Evolutionary conservation across 2,888 invertebrate species (phyloP), one percentile per base, ranked within the genome.

Genomic region (Drosophila prostipennis): DNA sequence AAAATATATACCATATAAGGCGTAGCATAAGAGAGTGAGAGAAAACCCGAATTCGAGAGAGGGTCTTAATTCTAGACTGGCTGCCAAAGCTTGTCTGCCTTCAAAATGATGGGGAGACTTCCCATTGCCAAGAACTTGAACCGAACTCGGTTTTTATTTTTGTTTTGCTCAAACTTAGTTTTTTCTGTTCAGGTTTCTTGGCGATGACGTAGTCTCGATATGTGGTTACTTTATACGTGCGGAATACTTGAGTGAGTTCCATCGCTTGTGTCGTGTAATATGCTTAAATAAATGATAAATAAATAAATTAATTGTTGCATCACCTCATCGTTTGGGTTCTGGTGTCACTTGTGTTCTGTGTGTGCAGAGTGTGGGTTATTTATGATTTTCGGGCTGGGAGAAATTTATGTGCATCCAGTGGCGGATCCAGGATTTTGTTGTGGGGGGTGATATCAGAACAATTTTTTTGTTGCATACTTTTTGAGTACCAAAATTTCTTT

Each of bases 91-190:
- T 80, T 78, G 77, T 55, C 71, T 81, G 56, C 82, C 81, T 71
- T 53, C 61, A 69, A 78, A 46, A 60, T 23, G 67, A 46, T 73
- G 57, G 42, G 42, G 60, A 79, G 71, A 52, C 85, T 77, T 57
- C 56, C 53, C 71, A 87, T 70, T 77, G 87, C 87, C 82, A 86
- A 87, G 88, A 87, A 80, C 82, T 87, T 86, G 82, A 82, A 86
- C 72, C 63, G 68, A 68, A 61, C 86, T 71, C 65, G 71, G 64
- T 70, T 68, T 46, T 65, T 69, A 39, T 58, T 26, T 45, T 23
- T 16, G 55, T 55, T 55, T 60, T 54, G 34, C 19, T 49, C 32
- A 70, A 52, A 39, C 53, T 54, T 32, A n/a, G 40, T 14, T 43
- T 46, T 14, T 6, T 16, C 55, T 45, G 55, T 65, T 73, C 55